Base-by-base conservation (phyloP, 2,797 vertebrate species). In the Notolepis coatsorum region DNA sequence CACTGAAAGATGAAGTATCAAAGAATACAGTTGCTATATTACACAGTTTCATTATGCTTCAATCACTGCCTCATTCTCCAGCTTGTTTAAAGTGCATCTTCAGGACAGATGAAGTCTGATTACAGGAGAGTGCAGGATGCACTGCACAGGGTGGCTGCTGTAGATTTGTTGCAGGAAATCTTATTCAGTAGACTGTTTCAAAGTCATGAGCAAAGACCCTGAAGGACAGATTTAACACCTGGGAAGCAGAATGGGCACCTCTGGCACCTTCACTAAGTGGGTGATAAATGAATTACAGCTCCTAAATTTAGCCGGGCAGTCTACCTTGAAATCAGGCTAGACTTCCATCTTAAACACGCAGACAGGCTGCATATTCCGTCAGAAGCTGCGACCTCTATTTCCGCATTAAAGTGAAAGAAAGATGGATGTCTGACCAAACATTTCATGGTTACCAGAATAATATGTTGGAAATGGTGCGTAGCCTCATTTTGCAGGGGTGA, bases 241-340 rank as follows among this genome's bases (percentile, higher is more conserved):
- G 80, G 79, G 84, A 85, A 88, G 85, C 89, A 78, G 79, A 88
- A 88, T 88, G 84, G 84, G 81, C 82, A 84, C 90, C 88, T 84
- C 90, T 78, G 75, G 82, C 76, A 83, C 80, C 84, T 85, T 87
- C 77, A 80, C 88, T 89, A 86, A 89, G 82, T 77, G 85, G 71
- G 80, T 91, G 88, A 89, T 89, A 84, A 92, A 93, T 92, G 91
- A 92, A 91, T 92, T 91, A 91, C 89, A 65, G 80, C 82, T 81
- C 73, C 85, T 87, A 88, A 89, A 91, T 92, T 89, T 90, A 91
- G 88, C 84, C 68, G 47, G 73, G 85, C 88, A 89, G 88, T 84
- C 89, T 92, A 93, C 91, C 93, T 91, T 93, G 92, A 93, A 92
- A 91, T 89, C 84, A 48, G 79, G 84, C 84, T 74, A 73, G 84